Base-by-base conservation (phyloP, 2,113 vertebrate genomes). In the Mugil cephalus region DNA sequence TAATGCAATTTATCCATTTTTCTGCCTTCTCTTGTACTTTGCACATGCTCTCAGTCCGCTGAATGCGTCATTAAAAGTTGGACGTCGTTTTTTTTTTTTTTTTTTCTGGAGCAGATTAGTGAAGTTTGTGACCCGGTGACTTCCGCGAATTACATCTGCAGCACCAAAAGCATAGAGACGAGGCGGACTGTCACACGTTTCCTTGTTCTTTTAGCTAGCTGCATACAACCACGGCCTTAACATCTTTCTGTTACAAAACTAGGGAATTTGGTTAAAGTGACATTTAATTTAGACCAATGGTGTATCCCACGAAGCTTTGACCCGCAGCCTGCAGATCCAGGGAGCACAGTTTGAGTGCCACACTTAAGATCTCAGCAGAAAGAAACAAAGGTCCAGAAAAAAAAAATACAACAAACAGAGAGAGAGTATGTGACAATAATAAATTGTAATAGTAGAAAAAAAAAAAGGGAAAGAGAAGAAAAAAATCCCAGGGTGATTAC, bases 401-500 rank as follows among this genome's bases (percentile, higher is more conserved):
- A 88, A 88, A 90, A 90, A 87, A 89, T 80, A 85, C 93, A 90
- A 87, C 55, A 88, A 90, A 93, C 79, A 89, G 91, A 90, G 87
- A 89, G 69, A 89, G 69, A 52, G 63, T 73, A 80, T 7, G 12
- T 38, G 45, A 58, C n/a, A 53, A 53, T 77, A 51, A 59, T 77
- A 51, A 59, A 58, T 58, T 55, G 6, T n/a, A 59, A 58, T 58
- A 59, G 6, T n/a, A 19, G 46, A 43, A 50, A 68, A 50, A 55
- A 76, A 69, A 55, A 52, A 55, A 79, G 38, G 72, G 43, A 65
- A 83, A 70, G 43, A 76, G 48, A 77, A 52, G 51, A 34, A 88
- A 69, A 83, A 89, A 92, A 95, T 94, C 93, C 93, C 94, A 93
- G 79, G 94, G 94, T 95, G 95, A 94, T 95, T 95, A 96, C 95